Percentiles rank a stretch among this genome's conserved stretches.
phyloP scores from a whole-genome alignment of 2,113 vertebrate genomes.

The Sitta europaea region DNA sequence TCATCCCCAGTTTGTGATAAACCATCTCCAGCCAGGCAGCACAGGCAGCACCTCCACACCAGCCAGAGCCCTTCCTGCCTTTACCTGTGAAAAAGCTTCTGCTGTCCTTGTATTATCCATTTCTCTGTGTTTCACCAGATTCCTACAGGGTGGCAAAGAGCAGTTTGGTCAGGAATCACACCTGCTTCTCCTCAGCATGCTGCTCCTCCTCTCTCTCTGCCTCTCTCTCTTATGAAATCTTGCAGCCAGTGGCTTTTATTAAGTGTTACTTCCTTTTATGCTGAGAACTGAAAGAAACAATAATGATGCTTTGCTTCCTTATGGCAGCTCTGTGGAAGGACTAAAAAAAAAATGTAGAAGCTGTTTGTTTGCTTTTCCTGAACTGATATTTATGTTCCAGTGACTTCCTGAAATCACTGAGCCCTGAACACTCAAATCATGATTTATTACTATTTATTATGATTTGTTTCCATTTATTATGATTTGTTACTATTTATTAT shows the following conservation, averaged over 20 bases:
- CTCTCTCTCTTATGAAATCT: background rate
- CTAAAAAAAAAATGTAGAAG: background rate
- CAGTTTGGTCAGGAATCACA: background rate
- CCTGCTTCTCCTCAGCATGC: background rate
- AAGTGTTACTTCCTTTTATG: conserved; percentile 36
- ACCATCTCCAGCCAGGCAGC: background rate
- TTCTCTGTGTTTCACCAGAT: background rate
- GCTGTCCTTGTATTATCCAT: background rate
- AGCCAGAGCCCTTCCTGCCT: background rate
- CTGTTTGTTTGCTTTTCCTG: background rate
- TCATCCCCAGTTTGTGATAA: background rate
- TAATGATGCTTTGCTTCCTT: background rate
- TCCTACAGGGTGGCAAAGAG: background rate
- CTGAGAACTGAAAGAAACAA: background rate
- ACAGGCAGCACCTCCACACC: background rate
- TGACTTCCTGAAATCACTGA: background rate
- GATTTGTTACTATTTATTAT: background rate
- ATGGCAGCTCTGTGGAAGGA: background rate
- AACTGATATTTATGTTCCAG: background rate
- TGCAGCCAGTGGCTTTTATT: conserved; percentile 34
- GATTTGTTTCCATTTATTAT: background rate
- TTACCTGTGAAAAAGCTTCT: conserved; percentile 60
- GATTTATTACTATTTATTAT: background rate
- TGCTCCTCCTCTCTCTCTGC: background rate
- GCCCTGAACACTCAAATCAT: background rate